These are phyloP conservation scores for Palloptera scutellata DNA, from an alignment of 2,888 invertebrate species.

Conservation along the genomic window DNA sequence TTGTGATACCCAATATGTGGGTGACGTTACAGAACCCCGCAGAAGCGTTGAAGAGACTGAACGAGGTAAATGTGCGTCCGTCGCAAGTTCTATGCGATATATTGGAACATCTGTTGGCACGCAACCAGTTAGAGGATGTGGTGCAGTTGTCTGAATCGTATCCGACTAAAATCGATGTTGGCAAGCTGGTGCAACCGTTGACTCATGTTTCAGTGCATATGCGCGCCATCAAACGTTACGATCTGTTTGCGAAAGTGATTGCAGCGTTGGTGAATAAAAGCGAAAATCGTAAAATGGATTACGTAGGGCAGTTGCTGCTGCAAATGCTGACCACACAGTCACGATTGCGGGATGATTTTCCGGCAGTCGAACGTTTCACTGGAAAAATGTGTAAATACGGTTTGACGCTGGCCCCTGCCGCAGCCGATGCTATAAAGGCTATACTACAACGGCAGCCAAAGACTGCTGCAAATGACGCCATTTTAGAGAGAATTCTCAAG, in stretches of 20 bases:
- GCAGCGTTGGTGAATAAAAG: slow-evolving; percentile 65
- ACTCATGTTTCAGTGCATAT: slow-evolving; percentile 63
- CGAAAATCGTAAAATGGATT: slow-evolving; percentile 66
- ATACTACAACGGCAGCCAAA: slow-evolving; percentile 23
- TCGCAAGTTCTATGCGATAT: slow-evolving; percentile 50
- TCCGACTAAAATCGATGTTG: slow-evolving; percentile 67
- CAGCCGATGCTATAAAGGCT: slow-evolving; percentile 41
- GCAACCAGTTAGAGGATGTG: slow-evolving; percentile 49
- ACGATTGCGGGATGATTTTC: slow-evolving; percentile 63
- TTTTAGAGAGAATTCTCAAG: slow-evolving; percentile 44
- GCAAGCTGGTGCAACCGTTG: slow-evolving; percentile 65
- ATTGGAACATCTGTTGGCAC: slow-evolving; percentile 52
- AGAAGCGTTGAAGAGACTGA: slow-evolving; percentile 51
- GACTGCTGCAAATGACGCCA: slow-evolving; percentile 28
- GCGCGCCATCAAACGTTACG: slow-evolving; percentile 64
- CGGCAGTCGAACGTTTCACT: slow-evolving; percentile 63
- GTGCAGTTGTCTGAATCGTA: slow-evolving; percentile 49
- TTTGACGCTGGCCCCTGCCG: slow-evolving; percentile 65
- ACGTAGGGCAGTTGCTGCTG: slow-evolving; percentile 69
- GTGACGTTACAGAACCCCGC: slow-evolving; percentile 51
- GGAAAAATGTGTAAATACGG: slow-evolving; percentile 61
- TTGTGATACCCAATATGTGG: slow-evolving; percentile 66
- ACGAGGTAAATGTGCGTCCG: slow-evolving; percentile 51
- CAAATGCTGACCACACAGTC: slow-evolving; percentile 64
- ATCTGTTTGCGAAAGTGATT: slow-evolving; percentile 65